Evolutionary conservation across 2,888 invertebrate genomes (phyloP), one percentile per base, ranked within the genome.

Genomic region (Drosophila percnosoma): DNA sequence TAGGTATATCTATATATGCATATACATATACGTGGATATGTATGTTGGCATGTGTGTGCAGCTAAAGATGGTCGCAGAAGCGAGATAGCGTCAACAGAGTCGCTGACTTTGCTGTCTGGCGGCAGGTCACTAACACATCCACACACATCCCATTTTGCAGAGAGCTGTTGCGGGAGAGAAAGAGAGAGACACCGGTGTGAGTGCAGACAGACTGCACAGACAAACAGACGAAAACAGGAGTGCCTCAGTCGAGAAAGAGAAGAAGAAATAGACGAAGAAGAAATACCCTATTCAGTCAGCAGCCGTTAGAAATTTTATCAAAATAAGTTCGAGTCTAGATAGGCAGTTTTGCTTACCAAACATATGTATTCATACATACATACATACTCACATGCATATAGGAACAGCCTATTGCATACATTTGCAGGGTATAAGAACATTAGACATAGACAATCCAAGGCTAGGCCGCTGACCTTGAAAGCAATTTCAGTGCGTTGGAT

Each of bases 401-500:
- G 4, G 4, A 21, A 29, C 52, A 52, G 8, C 27, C 27, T 13
- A 11, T 38, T 38, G 18, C 34, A 13, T 24, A 27, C 6, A 38
- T 13, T 38, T 55, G n/a, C 7, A 38, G 55, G 27, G 27, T 38
- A 55, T 55, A n/a, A 8, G 7, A 38, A 38, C n/a, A 8, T 38
- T 13, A n/a, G 52, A 53, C 11, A 18, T 3, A 6, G 36, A 18
- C 54, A 36, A 54, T 11, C 11, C 36, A 36, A 13, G 27, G 38
- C 13, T 8, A 27, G 38, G 55, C n/a, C 29, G 29, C 38, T 55
- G 38, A 55, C 55, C 55, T 55, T 55, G 38, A 55, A 55, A 29
- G 38, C 38, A 36, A 15, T 54, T 36, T 34, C 34, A n/a, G 13
- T 31, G 52, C 21, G 34, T 53, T 15, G 10, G 24, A 54, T 36